phyloP scores from a whole-genome alignment of 1,140 invertebrate genomes.

The Pogonus chalceus region DNA sequence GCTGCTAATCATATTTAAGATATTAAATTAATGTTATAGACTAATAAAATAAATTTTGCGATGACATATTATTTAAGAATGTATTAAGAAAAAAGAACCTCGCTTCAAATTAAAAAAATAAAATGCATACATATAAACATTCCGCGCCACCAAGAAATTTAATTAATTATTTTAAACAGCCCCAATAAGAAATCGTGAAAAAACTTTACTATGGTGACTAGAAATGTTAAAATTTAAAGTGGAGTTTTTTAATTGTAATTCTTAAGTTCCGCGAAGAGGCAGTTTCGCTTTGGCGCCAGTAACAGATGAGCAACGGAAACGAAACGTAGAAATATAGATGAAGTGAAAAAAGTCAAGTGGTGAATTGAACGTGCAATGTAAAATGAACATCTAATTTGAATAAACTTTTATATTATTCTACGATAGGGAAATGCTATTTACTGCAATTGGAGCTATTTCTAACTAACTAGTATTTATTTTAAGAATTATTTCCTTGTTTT shows the following conservation, averaged over 20 bases:
- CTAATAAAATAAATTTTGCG: no score
- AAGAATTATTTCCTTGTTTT: background rate
- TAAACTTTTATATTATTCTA: background rate
- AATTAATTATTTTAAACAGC: constrained; percentile 21
- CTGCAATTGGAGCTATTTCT: background rate
- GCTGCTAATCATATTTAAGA: no score
- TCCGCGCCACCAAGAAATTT: constrained; percentile 17
- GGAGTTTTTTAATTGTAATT: background rate
- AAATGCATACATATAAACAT: constrained; percentile 14
- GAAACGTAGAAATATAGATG: background rate
- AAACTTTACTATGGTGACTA: constrained; percentile 16
- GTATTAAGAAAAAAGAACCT: no score
- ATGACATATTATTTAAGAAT: no score
- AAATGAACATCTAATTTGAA: background rate
- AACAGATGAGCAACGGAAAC: background rate
- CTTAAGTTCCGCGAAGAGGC: background rate
- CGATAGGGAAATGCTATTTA: background rate
- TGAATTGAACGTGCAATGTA: background rate
- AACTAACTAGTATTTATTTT: background rate
- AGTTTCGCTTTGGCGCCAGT: background rate
- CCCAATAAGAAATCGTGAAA: constrained; percentile 17
- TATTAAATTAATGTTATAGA: no score
- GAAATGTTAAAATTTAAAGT: constrained; percentile 18
- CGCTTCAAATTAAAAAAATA: background rate
- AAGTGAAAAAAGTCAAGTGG: background rate